Evolutionary conservation across 92 coral and sea anemone genomes (phyloP), one percentile per base, ranked within the genome.

Genomic region (Epizoanthus ramosus): DNA sequence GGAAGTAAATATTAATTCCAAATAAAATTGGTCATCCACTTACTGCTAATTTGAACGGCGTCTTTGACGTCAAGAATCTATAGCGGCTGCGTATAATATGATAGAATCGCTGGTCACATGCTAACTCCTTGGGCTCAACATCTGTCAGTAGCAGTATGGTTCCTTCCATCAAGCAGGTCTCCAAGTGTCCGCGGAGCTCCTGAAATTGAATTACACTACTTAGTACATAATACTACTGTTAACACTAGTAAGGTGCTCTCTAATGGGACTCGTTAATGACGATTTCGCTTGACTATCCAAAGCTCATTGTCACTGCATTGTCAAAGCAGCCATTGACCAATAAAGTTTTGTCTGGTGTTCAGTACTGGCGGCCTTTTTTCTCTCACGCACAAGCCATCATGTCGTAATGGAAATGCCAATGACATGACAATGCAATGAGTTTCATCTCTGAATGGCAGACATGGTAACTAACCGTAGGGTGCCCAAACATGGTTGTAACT

Each of bases 181-280:
- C 99, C 73, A 97, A 86, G 83, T 97, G 98, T 37, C 98, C 98
- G 25, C 99, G 98, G n/a, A 97, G 84, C 83, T 97, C 99, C 99
- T 96, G 77, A 0, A 81, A 19, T 21, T 56, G 37, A 17, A 83
- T 28, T 39, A 28, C 54, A 50, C 54, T 50, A 50, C 54, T 50
- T 50, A 50, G 54, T 50, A 9, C 37, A 31, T 43, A 25, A 9
- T 68, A n/a, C 47, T 68, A 75, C 31, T 57, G 3, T 5, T 37
- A 37, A 23, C 33, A 41, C 64, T 47, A 18, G 23, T 28, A 5
- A 1, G 3, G 1, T 10, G 54, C 14, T 9, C 14, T 12, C 2
- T 12, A 43, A 43, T 43, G 10, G 10, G 31, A 43, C 5, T 7
- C 47, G 5, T 41, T 28, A 28, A 2, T 0, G 31, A 28, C 31